Evolutionary conservation across 2,797 vertebrate genomes (phyloP).

Genomic region (Pseudomugil tenellus): DNA sequence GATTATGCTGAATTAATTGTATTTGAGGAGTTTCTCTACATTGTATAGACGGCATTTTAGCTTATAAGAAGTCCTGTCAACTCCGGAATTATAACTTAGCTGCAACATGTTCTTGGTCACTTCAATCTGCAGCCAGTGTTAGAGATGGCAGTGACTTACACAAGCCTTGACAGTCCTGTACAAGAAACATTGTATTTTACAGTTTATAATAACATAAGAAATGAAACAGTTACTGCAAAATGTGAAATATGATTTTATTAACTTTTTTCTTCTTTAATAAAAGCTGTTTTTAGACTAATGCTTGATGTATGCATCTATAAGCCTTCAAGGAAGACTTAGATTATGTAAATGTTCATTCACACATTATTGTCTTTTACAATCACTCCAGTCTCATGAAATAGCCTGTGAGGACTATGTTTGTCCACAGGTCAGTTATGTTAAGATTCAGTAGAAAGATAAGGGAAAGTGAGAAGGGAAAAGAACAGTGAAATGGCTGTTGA

Average conservation of each 20-base stretch:
- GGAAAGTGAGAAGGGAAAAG: not conserved
- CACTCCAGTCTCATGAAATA: not conserved
- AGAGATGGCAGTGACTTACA: constrained; percentile 1
- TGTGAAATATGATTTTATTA: not conserved
- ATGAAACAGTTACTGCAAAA: not conserved
- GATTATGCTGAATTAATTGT: constrained; percentile 70
- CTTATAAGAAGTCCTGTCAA: constrained; percentile 31
- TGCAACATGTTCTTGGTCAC: constrained; percentile 6
- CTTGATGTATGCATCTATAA: too few species aligned
- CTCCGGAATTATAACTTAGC: constrained; percentile 33
- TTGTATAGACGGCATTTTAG: constrained; percentile 49
- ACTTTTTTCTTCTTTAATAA: too few species aligned
- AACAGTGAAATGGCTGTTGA: not conserved
- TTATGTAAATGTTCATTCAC: too few species aligned
- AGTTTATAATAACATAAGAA: not conserved
- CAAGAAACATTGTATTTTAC: not conserved
- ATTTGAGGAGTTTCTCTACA: constrained; percentile 56
- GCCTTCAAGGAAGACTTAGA: too few species aligned
- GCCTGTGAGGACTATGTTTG: not conserved
- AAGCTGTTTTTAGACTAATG: too few species aligned
- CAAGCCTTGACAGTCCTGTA: not conserved
- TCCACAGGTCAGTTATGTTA: not conserved
- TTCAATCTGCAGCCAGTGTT: constrained; percentile 4
- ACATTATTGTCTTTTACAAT: too few species aligned
- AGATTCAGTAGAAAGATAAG: not conserved